phyloP scores from a whole-genome alignment of 2,888 invertebrate genomes.

The Trissoscelio sp. region DNA sequence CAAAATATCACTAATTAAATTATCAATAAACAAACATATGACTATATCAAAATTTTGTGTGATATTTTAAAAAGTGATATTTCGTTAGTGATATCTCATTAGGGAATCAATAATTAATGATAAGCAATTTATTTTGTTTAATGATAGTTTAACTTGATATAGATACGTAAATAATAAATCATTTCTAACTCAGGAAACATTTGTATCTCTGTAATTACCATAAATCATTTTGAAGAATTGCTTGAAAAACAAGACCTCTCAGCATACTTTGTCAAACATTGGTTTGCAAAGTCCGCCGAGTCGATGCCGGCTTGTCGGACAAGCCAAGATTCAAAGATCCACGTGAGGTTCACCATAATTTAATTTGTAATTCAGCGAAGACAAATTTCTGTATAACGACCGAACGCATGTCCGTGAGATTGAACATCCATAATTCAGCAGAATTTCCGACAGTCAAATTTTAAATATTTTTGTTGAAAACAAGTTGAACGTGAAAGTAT shows the following conservation, averaged over 20 bases:
- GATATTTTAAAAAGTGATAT: too few species aligned
- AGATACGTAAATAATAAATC: too few species aligned
- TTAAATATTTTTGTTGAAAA: background rate
- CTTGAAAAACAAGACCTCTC: constrained; percentile 18
- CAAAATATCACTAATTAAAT: too few species aligned
- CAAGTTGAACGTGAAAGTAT: background rate
- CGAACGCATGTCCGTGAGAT: constrained; percentile 23
- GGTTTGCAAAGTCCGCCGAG: constrained; percentile 16
- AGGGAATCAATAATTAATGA: too few species aligned
- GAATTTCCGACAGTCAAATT: constrained; percentile 1
- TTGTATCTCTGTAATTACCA: constrained; percentile 19
- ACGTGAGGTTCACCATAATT: constrained; percentile 38
- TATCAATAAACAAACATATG: too few species aligned
- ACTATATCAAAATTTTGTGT: too few species aligned
- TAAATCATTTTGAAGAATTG: constrained; percentile 38
- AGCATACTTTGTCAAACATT: constrained; percentile 38
- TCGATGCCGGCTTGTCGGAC: constrained; percentile 42
- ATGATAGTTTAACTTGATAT: too few species aligned
- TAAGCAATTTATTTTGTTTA: too few species aligned
- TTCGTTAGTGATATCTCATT: too few species aligned
- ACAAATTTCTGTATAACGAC: constrained; percentile 38
- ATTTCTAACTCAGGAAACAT: constrained; percentile 12
- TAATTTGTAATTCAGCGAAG: constrained; percentile 53
- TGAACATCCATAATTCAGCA: constrained; percentile 30
- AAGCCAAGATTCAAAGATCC: constrained; percentile 39